phyloP scores from a whole-genome alignment of 2,113 vertebrate species.

The Eptatretus burgeri region DNA sequence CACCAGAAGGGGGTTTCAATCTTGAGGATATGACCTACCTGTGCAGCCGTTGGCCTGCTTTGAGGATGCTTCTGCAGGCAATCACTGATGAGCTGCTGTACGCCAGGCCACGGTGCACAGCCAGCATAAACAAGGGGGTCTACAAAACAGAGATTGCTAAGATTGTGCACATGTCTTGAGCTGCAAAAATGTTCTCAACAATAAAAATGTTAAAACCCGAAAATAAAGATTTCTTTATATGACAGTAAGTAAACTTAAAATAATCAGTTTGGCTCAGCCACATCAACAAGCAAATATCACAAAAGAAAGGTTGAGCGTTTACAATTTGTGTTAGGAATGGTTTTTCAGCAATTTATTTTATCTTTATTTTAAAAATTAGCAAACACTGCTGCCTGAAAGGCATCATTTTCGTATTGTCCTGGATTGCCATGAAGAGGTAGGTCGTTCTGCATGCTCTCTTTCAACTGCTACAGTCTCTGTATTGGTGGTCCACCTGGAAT shows the following conservation, averaged over 20 bases:
- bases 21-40: slow-evolving; percentile 21
- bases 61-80: slow-evolving; percentile 61
- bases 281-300: slow-evolving; percentile 2
- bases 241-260: background rate
- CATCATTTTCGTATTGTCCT: too few relatives aligned
- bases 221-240: background rate
- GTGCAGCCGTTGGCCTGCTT: slow-evolving; percentile 49
- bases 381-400: too few relatives aligned
- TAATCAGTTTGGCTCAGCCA: background rate
- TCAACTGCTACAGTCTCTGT: too few relatives aligned
- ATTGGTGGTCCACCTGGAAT: too few relatives aligned
- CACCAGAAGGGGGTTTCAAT: too few relatives aligned
- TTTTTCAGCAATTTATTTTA: too few relatives aligned
- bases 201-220: background rate
- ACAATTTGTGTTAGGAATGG: background rate
- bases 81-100: slow-evolving; percentile 53
- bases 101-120: slow-evolving; percentile 44
- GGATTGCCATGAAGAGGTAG: too few relatives aligned
- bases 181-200: background rate
- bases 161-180: background rate
- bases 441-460: too few relatives aligned
- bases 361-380: too few relatives aligned
- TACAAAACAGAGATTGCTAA: slow-evolving; percentile 15
- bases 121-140: slow-evolving; percentile 67
- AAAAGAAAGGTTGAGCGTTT: background rate